Evolutionary conservation across 2,113 vertebrate genomes (phyloP), one percentile per base, ranked within the genome.

Genomic region (Leptobrachium ailaonicum): DNA sequence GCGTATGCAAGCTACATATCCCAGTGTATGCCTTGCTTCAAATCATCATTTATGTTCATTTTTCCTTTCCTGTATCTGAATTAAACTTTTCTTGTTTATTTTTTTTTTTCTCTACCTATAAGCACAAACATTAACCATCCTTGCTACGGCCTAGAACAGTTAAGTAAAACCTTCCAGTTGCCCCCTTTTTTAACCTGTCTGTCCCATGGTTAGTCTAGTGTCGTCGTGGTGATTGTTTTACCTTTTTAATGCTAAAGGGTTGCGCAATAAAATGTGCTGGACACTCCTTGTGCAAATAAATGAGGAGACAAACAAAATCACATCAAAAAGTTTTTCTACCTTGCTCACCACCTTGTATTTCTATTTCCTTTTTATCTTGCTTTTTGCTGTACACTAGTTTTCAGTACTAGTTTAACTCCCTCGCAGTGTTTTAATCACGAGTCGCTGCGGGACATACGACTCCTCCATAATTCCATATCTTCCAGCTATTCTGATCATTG

Each of bases 91-190:
- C 96, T 91, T 91, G 93, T 95, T 97, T 97, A 93, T 94, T 96
- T 95, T 91, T 85, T 85, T 41, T 92, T 91, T 88, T 91, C 83
- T 91, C 92, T 95, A 95, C 95, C 92, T 95, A 96, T 95, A 97
- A 98, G 98, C 96, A 99, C 98, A 97, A 96, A 99, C 95, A 98
- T 98, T 96, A 99, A 96, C 92, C 97, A 98, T 97, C 98, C 96
- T 96, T 99, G 98, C 97, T 99, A 98, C 98, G 97, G 96, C 95
- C 97, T 98, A 97, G 96, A 99, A 95, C 98, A 99, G 98, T 99
- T 99, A 98, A 99, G 97, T 98, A 97, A 96, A 92, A 86, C 85
- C 88, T 90, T 89, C 92, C 92, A 88, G 77, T 88, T 91, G 90
- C 88, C 89, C 88, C 82, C 86, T 83, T 13, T 12, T 12, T 12